Evolutionary conservation across 2,888 invertebrate genomes (phyloP).

Genomic region (Neoaliturus tenellus): DNA sequence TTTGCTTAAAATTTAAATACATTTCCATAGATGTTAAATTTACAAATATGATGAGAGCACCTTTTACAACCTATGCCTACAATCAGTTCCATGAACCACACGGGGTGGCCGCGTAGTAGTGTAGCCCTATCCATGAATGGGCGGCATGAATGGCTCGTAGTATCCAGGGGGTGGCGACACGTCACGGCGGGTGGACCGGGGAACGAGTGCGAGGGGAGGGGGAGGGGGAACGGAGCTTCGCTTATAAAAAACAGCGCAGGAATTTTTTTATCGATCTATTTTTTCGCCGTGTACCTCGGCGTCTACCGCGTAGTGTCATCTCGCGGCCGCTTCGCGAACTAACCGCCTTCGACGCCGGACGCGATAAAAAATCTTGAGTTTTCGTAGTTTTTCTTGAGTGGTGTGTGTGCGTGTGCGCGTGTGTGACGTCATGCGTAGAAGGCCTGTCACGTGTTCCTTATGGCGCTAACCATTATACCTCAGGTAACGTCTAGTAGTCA

Average conservation of each 20-base stretch:
- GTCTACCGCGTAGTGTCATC: constrained; percentile 56
- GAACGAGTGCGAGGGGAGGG: constrained; percentile 54
- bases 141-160: constrained; percentile 15
- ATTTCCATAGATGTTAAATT: too few species aligned
- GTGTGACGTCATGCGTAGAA: constrained; percentile 56
- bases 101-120: background rate
- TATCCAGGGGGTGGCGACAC: background rate
- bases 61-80: too few species aligned
- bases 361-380: constrained; percentile 56
- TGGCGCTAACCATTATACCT: constrained; percentile 46
- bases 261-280: constrained; percentile 69
- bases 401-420: constrained; percentile 57
- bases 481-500: background rate
- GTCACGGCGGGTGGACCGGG: constrained; percentile 44
- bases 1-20: too few species aligned
- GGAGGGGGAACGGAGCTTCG: constrained; percentile 65
- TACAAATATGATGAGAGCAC: too few species aligned
- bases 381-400: constrained; percentile 57
- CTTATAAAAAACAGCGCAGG: constrained; percentile 69
- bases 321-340: constrained; percentile 55
- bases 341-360: constrained; percentile 39
- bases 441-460: constrained; percentile 54
- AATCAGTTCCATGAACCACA: background rate
- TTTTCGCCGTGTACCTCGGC: constrained; percentile 58
- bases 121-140: background rate